These are phyloP conservation scores for Danaus melanippus DNA, from an alignment of 1,140 invertebrate species.

Conservation along the genomic window DNA sequence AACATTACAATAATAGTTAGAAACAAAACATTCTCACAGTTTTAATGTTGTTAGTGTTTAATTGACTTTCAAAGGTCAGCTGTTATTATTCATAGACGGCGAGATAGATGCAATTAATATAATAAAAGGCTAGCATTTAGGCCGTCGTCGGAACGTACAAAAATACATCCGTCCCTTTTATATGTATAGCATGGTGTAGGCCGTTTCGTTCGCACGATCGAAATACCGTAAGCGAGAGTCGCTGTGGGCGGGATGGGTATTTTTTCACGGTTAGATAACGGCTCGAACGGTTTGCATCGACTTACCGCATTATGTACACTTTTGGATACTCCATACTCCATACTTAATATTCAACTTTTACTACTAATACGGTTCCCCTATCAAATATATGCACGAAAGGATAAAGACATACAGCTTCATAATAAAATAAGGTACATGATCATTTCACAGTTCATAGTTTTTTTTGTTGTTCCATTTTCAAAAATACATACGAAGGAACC, in stretches of 20 bases:
- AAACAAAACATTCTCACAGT: no score
- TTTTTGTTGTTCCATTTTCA: no score
- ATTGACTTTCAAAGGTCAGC: slow-evolving; percentile 22
- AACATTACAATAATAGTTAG: no score
- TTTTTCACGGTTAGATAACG: slow-evolving; percentile 60
- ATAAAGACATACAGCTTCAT: no score
- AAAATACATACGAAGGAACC: no score
- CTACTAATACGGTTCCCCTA: no score
- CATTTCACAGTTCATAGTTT: no score
- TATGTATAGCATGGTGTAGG: slow-evolving; percentile 15
- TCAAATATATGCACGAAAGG: no score
- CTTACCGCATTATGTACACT: slow-evolving; percentile 36
- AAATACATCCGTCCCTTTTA: slow-evolving; percentile 34
- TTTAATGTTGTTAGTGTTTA: slow-evolving; percentile 1
- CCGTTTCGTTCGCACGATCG: slow-evolving; percentile 44
- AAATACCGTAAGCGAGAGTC: slow-evolving; percentile 56
- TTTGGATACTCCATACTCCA: slow-evolving; percentile 27
- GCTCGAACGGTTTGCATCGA: slow-evolving; percentile 41
- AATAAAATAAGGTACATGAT: no score
- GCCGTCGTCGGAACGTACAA: slow-evolving; percentile 35
- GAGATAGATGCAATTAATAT: slow-evolving; percentile 41
- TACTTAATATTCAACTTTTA: no score
- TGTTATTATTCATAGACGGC: slow-evolving; percentile 19
- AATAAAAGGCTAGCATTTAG: slow-evolving; percentile 50
- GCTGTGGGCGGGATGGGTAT: slow-evolving; percentile 43